A percentile compares a stretch with the other conserved stretches of the same genome.
Conservation (phyloP, 1,140 invertebrate species). For the Drosophila pectinifera region DNA sequence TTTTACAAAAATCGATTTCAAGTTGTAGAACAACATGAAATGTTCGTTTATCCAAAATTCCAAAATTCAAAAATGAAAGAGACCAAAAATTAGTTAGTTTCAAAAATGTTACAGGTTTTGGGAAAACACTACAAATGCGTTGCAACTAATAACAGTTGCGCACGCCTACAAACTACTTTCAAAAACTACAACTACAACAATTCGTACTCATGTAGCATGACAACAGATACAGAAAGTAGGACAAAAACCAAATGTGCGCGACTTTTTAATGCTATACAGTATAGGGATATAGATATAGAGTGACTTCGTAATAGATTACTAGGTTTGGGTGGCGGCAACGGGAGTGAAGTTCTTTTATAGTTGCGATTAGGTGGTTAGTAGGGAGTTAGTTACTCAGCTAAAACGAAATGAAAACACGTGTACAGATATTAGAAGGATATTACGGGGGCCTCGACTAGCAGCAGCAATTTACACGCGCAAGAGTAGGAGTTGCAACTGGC, state of each 20-base stretch:
- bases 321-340: conserved; percentile 53
- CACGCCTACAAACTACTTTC: conserved; percentile 25
- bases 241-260: conserved; percentile 62
- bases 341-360: conserved; percentile 49
- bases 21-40: conserved; percentile 28
- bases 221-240: conserved; percentile 3
- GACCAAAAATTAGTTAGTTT: conserved; percentile 81
- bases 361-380: conserved; percentile 41
- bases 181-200: conserved; percentile 40
- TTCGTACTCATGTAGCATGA: conserved; percentile 9
- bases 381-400: conserved; percentile 47
- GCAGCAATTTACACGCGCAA: conserved; percentile 44
- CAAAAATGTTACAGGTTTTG: conserved; percentile 44
- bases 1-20: conserved; percentile 28
- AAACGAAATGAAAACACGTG: conserved; percentile 60
- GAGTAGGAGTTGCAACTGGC: conserved; percentile 31
- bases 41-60: conserved; percentile 56
- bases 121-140: conserved; percentile 9
- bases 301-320: conserved; percentile 33
- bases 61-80: conserved; percentile 79
- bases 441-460: conserved; percentile 43
- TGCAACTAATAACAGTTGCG: conserved; percentile 20
- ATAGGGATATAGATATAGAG: neutral
- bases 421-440: conserved; percentile 41
- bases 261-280: conserved; percentile 33